Evolutionary conservation across 2,888 invertebrate genomes (phyloP).

Genomic region (Microplitis manilae): DNA sequence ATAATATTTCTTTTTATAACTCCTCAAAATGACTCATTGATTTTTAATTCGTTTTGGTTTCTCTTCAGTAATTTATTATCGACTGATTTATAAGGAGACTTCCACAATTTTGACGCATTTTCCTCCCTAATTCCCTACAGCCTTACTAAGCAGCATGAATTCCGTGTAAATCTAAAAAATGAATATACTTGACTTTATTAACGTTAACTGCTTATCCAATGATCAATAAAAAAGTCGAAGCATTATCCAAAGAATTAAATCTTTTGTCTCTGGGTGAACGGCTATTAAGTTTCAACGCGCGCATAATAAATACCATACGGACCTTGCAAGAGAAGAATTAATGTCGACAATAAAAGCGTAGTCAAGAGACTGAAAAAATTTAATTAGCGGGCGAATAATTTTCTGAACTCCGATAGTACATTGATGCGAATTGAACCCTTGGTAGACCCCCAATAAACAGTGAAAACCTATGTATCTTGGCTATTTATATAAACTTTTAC

Average conservation of each 20-base stretch:
- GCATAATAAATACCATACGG: not conserved
- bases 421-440: conserved; percentile 41
- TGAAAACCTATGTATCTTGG: conserved; percentile 10
- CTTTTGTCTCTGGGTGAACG: not conserved
- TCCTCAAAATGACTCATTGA: no score
- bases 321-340: not conserved
- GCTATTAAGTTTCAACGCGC: not conserved
- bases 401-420: conserved; percentile 55
- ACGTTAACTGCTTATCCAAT: no score
- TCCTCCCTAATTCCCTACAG: no score
- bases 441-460: conserved; percentile 21
- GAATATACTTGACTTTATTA: not conserved
- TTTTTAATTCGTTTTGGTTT: no score
- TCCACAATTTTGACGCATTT: no score
- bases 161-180: not conserved
- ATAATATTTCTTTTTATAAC: no score
- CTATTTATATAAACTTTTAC: not conserved
- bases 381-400: conserved; percentile 57
- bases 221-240: not conserved
- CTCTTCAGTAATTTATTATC: no score
- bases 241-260: not conserved
- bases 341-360: conserved; percentile 16
- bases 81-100: no score
- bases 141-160: no score
- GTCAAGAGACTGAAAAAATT: conserved; percentile 51